phyloP scores from a whole-genome alignment of 2,797 vertebrate species.

The Sciurus carolinensis region DNA sequence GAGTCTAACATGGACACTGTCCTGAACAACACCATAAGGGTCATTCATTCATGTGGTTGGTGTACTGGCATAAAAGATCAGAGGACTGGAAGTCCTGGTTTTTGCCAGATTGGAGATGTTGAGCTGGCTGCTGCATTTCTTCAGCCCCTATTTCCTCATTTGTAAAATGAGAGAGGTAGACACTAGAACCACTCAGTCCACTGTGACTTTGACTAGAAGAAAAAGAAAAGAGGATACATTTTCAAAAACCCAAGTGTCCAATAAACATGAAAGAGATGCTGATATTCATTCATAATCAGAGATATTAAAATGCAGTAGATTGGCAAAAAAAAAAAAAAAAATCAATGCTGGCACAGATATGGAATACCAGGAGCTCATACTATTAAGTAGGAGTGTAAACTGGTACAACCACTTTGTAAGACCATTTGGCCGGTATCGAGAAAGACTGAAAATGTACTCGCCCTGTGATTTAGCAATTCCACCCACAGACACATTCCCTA shows the following conservation, averaged over 20 bases:
- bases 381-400: constrained; percentile 38
- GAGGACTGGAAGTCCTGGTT: neutral
- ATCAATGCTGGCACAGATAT: neutral
- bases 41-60: neutral
- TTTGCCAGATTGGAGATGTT: neutral
- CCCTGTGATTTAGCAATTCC: constrained; percentile 50
- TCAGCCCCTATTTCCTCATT: neutral
- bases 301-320: constrained; percentile 13
- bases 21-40: neutral
- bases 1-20: neutral
- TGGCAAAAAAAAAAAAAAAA: neutral
- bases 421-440: neutral
- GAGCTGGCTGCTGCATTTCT: neutral
- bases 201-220: neutral
- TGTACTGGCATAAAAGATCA: neutral
- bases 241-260: neutral
- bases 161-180: neutral
- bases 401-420: neutral
- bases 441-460: constrained; percentile 51
- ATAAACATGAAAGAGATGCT: constrained; percentile 5
- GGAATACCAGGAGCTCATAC: neutral
- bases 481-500: constrained; percentile 38
- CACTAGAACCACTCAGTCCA: neutral
- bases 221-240: neutral
- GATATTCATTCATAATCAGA: constrained; percentile 13